These are phyloP conservation scores for Mus musculus DNA, from an alignment of 2,113 vertebrate species.

Conservation along the genomic window GRCm39 chrX:35257501-35258000, in stretches of 20 bases:
- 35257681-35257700: not conserved
- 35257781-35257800: not conserved
- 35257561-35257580: not conserved
- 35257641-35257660: not conserved
- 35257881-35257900: not conserved
- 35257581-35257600: not conserved
- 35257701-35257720: conserved; percentile 29
- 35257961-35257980: not conserved
- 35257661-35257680: not conserved
- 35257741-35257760: conserved; percentile 1
- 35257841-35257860: not conserved
- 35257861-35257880: not conserved
- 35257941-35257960: not conserved
- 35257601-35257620: not conserved
- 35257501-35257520: not conserved
- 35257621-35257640: not conserved
- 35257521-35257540: not conserved
- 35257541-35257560: conserved; percentile 21
- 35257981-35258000: not conserved
- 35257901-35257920: not conserved
- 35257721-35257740: not conserved
- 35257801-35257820: not conserved
- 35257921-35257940: not conserved
- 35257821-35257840: not conserved
- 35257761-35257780: not conserved